Evolutionary conservation across 2,113 vertebrate species (phyloP).

Genomic region (Labeo catla): DNA sequence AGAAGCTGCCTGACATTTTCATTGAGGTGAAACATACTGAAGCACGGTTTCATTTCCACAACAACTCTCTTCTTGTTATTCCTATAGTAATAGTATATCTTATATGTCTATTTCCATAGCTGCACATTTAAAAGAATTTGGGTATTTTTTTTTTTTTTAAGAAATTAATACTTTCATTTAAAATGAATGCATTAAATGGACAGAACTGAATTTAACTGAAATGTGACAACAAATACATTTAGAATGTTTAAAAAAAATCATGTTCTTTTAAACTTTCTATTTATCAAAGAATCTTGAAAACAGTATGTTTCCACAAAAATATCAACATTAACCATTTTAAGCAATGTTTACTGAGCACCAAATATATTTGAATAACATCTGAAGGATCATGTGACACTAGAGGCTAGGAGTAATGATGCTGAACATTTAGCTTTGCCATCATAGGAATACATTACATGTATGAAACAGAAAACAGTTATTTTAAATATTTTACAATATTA

Average conservation of each 20-base stretch:
- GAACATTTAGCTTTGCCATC: neutral
- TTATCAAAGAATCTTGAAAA: neutral
- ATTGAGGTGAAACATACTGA: neutral
- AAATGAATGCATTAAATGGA: neutral
- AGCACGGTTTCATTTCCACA: neutral
- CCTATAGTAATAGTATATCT: neutral
- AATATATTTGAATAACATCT: neutral
- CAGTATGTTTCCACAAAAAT: neutral
- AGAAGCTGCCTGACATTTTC: slow-evolving; percentile 17
- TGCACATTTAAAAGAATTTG: neutral
- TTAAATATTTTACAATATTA: neutral
- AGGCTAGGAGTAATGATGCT: neutral
- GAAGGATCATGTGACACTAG: neutral
- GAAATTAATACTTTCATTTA: neutral
- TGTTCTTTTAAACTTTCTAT: neutral
- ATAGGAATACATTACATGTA: neutral
- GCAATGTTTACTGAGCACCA: neutral
- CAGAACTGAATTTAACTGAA: neutral
- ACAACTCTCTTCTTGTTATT: neutral
- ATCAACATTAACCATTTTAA: neutral
- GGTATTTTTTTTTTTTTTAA: neutral
- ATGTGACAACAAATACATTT: neutral
- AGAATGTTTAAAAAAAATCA: neutral
- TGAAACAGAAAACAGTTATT: neutral
- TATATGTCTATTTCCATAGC: neutral